Base-by-base conservation (phyloP, 2,113 vertebrate species). In the Lepus americanus region DNA sequence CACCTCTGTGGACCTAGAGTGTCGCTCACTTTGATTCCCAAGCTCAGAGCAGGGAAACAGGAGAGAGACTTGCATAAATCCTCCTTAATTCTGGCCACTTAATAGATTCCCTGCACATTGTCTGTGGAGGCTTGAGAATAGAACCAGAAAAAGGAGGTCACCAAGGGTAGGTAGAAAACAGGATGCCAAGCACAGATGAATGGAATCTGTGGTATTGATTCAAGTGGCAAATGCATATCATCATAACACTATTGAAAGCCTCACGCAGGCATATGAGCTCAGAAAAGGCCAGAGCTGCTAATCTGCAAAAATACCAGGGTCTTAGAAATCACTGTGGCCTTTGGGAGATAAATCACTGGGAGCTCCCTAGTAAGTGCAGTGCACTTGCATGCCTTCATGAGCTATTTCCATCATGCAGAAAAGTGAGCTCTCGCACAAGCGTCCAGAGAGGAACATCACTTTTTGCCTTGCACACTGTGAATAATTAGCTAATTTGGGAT, bases 271-370 rank as follows among this genome's bases (percentile, higher is more conserved):
- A 82, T 25, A 12, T 29, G 31, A 27, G 72, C 69, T 97, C 55
- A 36, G 73, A 81, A 95, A 95, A 94, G 80, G 92, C 44, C 73
- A 64, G 49, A 81, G 79, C 72, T 93, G 80, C 67, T 94, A 76
- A 89, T 92, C 29, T 95, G 85, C 49, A 93, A 92, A 92, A 94
- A 44, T 49, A 91, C 77, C 72, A 96, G 93, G 49, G 87, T 66
- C 83, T 89, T 31, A 10, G 31, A 87, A 94, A 77, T 83, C 69
- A 80, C 8, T 17, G 51, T 66, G 72, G 10, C 29, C 31, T 31
- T 66, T 59, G 31, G 70, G 79, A 82, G 29, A 85, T 69, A 93
- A 92, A 79, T 96, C 49, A 76, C 23, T 44, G 22, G 55, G 76
- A 70, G 5, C 4, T 72, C 49, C 49, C 85, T 94, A 90, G 69